These are phyloP conservation scores for Apis laboriosa DNA, from an alignment of 1,140 invertebrate species.

Conservation along the genomic window DNA sequence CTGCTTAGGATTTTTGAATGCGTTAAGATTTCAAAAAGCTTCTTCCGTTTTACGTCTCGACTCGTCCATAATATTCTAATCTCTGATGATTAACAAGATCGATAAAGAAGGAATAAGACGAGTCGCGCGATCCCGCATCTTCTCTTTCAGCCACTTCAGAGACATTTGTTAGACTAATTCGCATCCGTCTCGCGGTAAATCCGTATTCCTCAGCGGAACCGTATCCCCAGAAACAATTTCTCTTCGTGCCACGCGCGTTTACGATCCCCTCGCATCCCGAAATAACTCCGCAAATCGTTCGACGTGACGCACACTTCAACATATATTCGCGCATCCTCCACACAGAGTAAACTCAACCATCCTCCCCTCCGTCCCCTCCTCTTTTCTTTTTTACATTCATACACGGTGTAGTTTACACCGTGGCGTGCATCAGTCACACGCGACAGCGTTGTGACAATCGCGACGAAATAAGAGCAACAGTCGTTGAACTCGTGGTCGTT, in stretches of 20 bases:
- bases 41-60: too few species aligned
- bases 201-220: not conserved
- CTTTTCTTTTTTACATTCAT: slow-evolving; percentile 20
- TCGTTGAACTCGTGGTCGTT: slow-evolving; percentile 33
- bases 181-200: slow-evolving; percentile 5
- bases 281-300: slow-evolving; percentile 17
- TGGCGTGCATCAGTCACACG: slow-evolving; percentile 25
- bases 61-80: not conserved
- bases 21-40: too few species aligned
- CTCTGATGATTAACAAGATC: not conserved
- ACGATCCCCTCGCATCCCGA: slow-evolving; percentile 3
- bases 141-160: not conserved
- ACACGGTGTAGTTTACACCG: slow-evolving; percentile 55
- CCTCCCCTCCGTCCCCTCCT: slow-evolving; percentile 32
- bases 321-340: not conserved
- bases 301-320: not conserved
- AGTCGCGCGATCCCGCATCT: not conserved
- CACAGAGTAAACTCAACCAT: not conserved
- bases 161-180: slow-evolving; percentile 12
- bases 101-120: not conserved
- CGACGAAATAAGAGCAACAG: slow-evolving; percentile 57
- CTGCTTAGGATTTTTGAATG: too few species aligned
- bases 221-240: not conserved
- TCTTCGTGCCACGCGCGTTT: slow-evolving; percentile 10
- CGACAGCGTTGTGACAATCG: slow-evolving; percentile 55